Percentiles rank a stretch among this genome's conserved stretches.
Conservation (phyloP, 2,113 vertebrate genomes). For the Mastomys coucha region DNA sequence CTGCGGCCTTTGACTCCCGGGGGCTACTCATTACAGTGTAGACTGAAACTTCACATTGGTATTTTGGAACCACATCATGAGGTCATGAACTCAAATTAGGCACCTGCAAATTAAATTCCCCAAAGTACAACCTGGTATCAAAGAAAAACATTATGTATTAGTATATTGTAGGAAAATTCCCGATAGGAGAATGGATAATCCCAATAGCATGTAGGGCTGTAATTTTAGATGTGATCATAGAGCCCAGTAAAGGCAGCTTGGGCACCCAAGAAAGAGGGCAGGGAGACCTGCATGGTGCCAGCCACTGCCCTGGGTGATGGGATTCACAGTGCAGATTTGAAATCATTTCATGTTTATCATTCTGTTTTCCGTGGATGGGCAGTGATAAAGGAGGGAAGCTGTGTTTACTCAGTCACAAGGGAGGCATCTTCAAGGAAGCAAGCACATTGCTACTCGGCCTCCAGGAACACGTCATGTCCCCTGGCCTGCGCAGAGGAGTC, state of each 20-base stretch:
- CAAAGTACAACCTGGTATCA: neutral
- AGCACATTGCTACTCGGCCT: neutral
- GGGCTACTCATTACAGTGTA: neutral
- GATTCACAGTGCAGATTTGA: neutral
- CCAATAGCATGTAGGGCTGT: neutral
- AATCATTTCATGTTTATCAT: neutral
- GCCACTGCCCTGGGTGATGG: neutral
- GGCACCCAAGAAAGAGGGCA: neutral
- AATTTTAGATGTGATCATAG: neutral
- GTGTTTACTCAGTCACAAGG: neutral
- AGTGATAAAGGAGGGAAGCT: neutral
- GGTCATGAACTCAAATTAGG: neutral
- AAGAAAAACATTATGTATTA: neutral
- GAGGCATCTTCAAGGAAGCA: neutral
- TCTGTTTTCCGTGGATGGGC: neutral
- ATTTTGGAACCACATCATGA: neutral
- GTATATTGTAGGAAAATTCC: slow-evolving; percentile 37
- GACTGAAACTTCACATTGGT: neutral
- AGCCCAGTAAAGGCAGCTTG: neutral
- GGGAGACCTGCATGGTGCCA: neutral
- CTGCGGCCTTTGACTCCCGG: neutral
- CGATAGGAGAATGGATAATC: neutral
- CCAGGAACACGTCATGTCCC: neutral
- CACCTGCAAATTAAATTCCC: neutral
- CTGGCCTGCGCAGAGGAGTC: neutral